Evolutionary conservation across 1,140 invertebrate species (phyloP), one percentile per base, ranked within the genome.

Genomic region (Wasmannia auropunctata): DNA sequence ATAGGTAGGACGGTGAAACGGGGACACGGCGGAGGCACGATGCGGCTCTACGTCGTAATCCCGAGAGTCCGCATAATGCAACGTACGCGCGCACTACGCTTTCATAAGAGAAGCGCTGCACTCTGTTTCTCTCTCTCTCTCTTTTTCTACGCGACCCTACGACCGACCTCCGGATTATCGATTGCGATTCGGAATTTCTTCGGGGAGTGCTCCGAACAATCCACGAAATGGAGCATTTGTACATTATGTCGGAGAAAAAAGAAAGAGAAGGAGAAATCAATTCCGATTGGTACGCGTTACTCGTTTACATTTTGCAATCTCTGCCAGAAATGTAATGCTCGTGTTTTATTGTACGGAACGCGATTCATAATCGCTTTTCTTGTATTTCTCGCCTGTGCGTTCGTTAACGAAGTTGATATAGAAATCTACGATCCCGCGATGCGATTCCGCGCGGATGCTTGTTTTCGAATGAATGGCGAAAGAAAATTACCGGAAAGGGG

Each of bases 21-120:
- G 16, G 34, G 43, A 65, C 3, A 22, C 7, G 22, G 67, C 16
- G 22, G 19, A 49, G 43, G 22, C 54, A 58, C 70, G 43, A 85
- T 63, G 43, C 58, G 40, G 40, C 60, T 79, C 40, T 51, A 28
- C 37, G 40, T 65, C 60, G 76, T 46, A 77, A 75, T 85, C 74
- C 81, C 25, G 72, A 37, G 70, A 49, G 58, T 60, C 31, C 70
- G 56, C 56, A 77, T 85, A 85, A 85, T 85, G 72, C 70, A 51
- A 77, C 54, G 40, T 63, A 51, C 56, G 69, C 81, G 70, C 40
- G 56, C 56, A 37, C n/a, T n/a, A 28, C n/a, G 67, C 19, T 83
- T 62, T 19, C 40, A n/a, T 25, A 56, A n/a, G 76, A 31, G 14
- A 54, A 62, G 16, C 40, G 77, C 34, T 16, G 10, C 25, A n/a